A percentile compares a stretch with the other conserved stretches of the same genome.
Evolutionary conservation across 2,888 invertebrate species (phyloP).

Genomic region (Pachydiplax longipennis): DNA sequence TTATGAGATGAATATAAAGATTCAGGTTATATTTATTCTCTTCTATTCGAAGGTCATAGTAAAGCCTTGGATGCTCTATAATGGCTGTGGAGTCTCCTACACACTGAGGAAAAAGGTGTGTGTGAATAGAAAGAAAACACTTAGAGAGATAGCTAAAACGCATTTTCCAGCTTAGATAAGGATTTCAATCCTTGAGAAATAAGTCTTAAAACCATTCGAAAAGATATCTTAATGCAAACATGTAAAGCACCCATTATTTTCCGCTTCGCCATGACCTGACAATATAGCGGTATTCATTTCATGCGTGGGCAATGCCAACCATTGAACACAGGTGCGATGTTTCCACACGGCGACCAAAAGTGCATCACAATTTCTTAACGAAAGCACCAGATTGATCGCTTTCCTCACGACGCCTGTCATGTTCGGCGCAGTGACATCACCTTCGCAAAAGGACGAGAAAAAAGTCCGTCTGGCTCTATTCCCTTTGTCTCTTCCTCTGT

Average conservation of each 20-base stretch:
- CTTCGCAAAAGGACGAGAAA: background rate
- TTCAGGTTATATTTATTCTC: no score
- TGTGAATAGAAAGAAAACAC: no score
- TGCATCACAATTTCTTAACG: background rate
- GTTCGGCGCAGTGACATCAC: background rate
- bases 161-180: no score
- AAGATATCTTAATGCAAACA: background rate
- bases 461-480: background rate
- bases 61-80: no score
- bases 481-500: background rate
- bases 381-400: background rate
- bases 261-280: background rate
- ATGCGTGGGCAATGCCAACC: background rate
- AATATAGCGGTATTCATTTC: background rate
- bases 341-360: background rate
- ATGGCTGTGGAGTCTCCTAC: no score
- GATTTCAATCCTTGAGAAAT: no score
- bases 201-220: background rate
- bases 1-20: no score
- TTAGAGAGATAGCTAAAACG: no score
- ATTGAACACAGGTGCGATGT: background rate
- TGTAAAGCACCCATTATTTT: background rate
- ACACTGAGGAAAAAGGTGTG: no score
- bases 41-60: no score
- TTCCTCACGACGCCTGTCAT: background rate